phyloP scores from a whole-genome alignment of 1,140 invertebrate species.

The Zaprionus capensis region DNA sequence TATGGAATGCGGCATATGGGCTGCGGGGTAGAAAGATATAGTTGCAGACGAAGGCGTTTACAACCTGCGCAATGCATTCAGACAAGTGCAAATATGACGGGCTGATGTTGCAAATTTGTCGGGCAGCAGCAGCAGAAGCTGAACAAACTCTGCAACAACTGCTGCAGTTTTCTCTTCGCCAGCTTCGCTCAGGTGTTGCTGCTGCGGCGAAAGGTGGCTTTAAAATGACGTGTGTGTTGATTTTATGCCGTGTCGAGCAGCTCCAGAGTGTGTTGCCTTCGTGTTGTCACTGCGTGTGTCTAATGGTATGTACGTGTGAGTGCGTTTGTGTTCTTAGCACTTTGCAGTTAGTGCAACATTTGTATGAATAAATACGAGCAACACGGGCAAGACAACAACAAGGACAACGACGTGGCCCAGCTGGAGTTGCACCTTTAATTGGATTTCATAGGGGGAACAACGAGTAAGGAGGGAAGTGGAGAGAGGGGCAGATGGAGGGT shows the following conservation, averaged over 20 bases:
- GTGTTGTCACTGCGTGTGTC: background rate
- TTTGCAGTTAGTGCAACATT: conserved; percentile 77
- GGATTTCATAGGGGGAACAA: conserved; percentile 13
- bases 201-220: conserved; percentile 23
- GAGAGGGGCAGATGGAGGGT: background rate
- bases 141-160: conserved; percentile 1
- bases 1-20: background rate
- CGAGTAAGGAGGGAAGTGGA: background rate
- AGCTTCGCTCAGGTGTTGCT: background rate
- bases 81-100: conserved; percentile 52
- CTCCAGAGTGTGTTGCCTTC: background rate
- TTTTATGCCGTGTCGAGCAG: conserved; percentile 66
- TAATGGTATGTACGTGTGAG: background rate
- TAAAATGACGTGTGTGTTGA: conserved; percentile 72
- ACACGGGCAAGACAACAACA: conserved; percentile 14
- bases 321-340: conserved; percentile 43
- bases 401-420: background rate
- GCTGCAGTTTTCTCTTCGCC: conserved; percentile 6
- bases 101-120: conserved; percentile 51
- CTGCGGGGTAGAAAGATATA: background rate
- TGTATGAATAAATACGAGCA: conserved; percentile 60
- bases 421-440: conserved; percentile 28
- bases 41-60: background rate
- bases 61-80: conserved; percentile 20
- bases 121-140: conserved; percentile 5